Conservation (phyloP, 2,888 invertebrate species). For the Spatulosminthurus flaviceps region DNA sequence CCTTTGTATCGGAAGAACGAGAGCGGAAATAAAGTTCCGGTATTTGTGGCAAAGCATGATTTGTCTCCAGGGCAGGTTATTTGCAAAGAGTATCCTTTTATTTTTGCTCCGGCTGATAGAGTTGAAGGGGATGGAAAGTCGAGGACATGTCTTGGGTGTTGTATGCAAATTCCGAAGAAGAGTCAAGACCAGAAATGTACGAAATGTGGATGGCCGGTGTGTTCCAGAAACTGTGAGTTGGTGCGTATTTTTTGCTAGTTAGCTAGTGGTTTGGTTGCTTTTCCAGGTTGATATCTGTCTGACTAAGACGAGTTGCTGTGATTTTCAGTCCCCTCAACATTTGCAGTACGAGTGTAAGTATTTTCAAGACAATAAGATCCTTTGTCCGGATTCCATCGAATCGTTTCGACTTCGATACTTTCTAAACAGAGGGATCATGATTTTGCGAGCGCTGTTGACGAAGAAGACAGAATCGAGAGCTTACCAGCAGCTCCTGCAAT, state of each 20-base stretch:
- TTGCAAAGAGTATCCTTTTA: constrained; percentile 20
- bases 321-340: constrained; percentile 24
- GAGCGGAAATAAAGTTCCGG: neutral
- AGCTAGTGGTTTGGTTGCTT: too few relatives aligned
- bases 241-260: too few relatives aligned
- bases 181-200: neutral
- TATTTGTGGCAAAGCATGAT: constrained; percentile 15
- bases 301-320: too few relatives aligned
- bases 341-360: constrained; percentile 35
- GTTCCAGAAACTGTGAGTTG: neutral
- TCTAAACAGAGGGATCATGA: constrained; percentile 18
- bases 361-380: constrained; percentile 27
- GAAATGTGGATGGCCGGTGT: constrained; percentile 35
- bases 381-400: neutral
- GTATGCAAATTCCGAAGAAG: neutral
- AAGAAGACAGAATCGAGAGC: neutral
- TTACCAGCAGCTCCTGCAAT: constrained; percentile 2
- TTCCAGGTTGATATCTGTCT: too few relatives aligned
- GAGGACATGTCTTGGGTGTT: constrained; percentile 28
- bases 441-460: constrained; percentile 25
- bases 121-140: neutral
- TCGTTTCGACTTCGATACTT: neutral
- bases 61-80: constrained; percentile 15
- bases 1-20: too few relatives aligned
- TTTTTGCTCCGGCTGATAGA: constrained; percentile 28